phyloP scores from a whole-genome alignment of 2,113 vertebrate genomes.

The Paraplagusia blochii region DNA sequence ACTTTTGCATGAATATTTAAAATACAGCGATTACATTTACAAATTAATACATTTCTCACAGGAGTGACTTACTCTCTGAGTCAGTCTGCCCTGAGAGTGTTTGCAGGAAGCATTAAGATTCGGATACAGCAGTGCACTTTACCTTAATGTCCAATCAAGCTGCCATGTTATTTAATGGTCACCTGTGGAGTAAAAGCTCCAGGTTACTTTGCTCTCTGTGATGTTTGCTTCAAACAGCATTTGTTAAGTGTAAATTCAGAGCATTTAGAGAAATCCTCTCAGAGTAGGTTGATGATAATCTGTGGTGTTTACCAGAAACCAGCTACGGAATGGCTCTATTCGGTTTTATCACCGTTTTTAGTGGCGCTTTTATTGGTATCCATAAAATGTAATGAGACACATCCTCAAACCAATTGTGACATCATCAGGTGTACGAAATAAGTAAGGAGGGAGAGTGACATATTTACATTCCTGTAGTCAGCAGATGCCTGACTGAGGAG shows the following conservation, averaged over 20 bases:
- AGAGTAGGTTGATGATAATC: constrained; percentile 8
- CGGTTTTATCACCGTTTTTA: constrained; percentile 4
- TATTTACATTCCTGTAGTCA: too few relatives aligned
- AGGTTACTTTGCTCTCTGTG: constrained; percentile 21
- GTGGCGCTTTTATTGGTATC: neutral
- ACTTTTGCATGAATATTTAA: neutral
- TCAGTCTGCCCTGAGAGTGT: neutral
- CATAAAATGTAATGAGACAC: constrained; percentile 6
- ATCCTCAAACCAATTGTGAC: constrained; percentile 1
- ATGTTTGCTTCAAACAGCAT: constrained; percentile 16
- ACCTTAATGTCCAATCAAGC: constrained; percentile 6
- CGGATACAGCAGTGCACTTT: constrained; percentile 1
- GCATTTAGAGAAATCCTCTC: neutral
- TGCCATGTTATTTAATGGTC: constrained; percentile 31
- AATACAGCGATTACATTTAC: neutral
- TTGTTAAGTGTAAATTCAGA: neutral
- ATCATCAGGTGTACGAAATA: neutral
- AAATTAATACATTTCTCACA: neutral
- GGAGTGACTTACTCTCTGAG: neutral
- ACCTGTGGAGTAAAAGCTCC: constrained; percentile 44
- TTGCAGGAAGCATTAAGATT: neutral
- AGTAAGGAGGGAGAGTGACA: neutral
- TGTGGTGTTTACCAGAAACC: constrained; percentile 17
- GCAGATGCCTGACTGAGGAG: too few relatives aligned
- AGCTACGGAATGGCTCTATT: neutral